Percentiles rank a stretch among this genome's conserved stretches.
phyloP scores from a whole-genome alignment of 2,797 vertebrate genomes.

The Gadopsis marmoratus region DNA sequence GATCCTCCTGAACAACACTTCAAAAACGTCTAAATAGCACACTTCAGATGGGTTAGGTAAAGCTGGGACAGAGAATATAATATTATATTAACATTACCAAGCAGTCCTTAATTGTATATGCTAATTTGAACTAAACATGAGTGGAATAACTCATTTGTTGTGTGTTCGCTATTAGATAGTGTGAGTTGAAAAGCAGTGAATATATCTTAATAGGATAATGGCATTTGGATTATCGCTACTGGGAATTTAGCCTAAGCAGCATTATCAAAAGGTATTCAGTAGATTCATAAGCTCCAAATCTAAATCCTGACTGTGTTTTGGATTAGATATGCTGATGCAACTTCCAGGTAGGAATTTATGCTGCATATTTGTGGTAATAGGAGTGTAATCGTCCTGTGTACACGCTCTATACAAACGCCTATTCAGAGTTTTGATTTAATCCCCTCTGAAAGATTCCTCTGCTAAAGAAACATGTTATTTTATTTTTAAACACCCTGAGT shows the following conservation, averaged over 20 bases:
- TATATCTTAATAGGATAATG: constrained; percentile 82
- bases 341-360: constrained; percentile 78
- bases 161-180: constrained; percentile 62
- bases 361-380: constrained; percentile 62
- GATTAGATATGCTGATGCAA: constrained; percentile 78
- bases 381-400: constrained; percentile 63
- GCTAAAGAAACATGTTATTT: constrained; percentile 48
- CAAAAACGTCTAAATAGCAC: constrained; percentile 17
- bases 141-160: constrained; percentile 53
- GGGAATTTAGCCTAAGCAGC: constrained; percentile 82
- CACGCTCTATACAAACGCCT: constrained; percentile 55
- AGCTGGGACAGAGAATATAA: constrained; percentile 9
- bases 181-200: constrained; percentile 71
- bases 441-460: constrained; percentile 47
- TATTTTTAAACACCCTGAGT: constrained; percentile 36
- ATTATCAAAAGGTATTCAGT: constrained; percentile 82
- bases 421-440: constrained; percentile 64
- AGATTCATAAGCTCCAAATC: constrained; percentile 79
- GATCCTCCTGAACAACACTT: constrained; percentile 14
- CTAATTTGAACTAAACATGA: constrained; percentile 60
- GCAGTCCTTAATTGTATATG: constrained; percentile 75
- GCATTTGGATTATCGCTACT: constrained; percentile 79
- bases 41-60: constrained; percentile 39
- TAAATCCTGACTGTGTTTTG: constrained; percentile 80
- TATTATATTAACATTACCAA: constrained; percentile 49